Evolutionary conservation across 2,888 invertebrate genomes (phyloP), one percentile per base, ranked within the genome.

Genomic region (Pseudococcus viburni): DNA sequence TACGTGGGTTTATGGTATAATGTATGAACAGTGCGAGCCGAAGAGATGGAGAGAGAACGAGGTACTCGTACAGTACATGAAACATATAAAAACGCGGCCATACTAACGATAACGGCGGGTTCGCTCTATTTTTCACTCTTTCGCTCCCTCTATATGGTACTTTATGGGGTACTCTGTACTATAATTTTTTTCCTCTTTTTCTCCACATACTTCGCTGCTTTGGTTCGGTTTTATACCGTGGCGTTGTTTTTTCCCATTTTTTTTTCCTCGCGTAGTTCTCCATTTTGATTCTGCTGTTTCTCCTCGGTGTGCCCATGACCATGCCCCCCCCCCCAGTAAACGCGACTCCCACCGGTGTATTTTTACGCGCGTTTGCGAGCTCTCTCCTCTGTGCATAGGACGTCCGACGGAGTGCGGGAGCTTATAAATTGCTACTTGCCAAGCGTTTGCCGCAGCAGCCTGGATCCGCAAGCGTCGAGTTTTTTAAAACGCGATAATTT

Each of bases 1-100:
- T n/a, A 55, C 55, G n/a, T 55, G n/a, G 55, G 55, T 55, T 55
- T 55, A 55, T 55, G 55, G 55, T 55, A 55, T 55, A 55, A 55
- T 55, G n/a, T 55, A n/a, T 55, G 15, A n/a, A 12, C 12, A 55
- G 55, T 15, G 15, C 15, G 48, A 51, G 48, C 12, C 4, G 5
- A n/a, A n/a, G n/a, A 55, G 55, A 55, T n/a, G 15, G 55, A 51
- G 15, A 51, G 55, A 55, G 55, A n/a, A 55, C 7, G n/a, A 55
- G 5, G n/a, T 7, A 55, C 55, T 55, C 55, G n/a, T 55, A 55
- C 55, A 17, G 55, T 55, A 55, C 55, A n/a, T 55, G 55, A 55
- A 55, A 55, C 55, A 55, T 55, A n/a, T 55, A 55, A 55, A 55
- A 55, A 55, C 55, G 55, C 55, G 17, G 55, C 55, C 55, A 55